Evolutionary conservation across 2,113 vertebrate species (phyloP).

Genomic region (Bos javanicus): DNA sequence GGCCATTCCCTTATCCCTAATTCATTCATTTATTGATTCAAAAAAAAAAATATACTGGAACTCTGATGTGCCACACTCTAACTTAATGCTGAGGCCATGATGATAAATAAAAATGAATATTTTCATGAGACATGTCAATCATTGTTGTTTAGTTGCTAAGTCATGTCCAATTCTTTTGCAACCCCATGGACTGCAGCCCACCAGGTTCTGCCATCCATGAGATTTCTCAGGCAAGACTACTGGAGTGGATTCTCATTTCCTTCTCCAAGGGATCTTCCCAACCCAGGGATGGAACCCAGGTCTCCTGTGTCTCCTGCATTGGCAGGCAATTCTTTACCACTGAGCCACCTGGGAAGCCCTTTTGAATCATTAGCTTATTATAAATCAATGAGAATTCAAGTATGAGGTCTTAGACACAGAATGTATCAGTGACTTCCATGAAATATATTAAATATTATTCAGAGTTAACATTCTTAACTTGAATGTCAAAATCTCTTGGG

Average conservation of each 20-base stretch:
- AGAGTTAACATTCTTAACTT: not conserved
- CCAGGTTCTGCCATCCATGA: not conserved
- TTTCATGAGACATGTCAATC: not conserved
- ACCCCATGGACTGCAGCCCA: not conserved
- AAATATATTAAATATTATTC: not conserved
- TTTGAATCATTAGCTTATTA: not conserved
- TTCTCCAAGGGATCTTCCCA: not conserved
- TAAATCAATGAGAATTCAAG: not conserved
- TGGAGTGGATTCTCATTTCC: not conserved
- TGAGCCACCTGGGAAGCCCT: not conserved
- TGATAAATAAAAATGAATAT: not conserved
- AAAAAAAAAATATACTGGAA: not conserved
- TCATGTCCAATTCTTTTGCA: not conserved
- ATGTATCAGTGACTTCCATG: not conserved
- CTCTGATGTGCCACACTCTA: not conserved
- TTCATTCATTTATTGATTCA: not conserved
- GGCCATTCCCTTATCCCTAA: not conserved
- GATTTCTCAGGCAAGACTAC: not conserved
- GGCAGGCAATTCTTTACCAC: not conserved
- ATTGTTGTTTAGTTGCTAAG: not conserved
- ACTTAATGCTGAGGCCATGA: not conserved
- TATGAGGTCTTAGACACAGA: not conserved
- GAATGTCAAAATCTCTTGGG: not conserved
- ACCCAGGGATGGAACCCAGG: not conserved
- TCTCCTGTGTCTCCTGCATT: not conserved